phyloP scores from a whole-genome alignment of 1,140 invertebrate genomes.

The Dufourea novaeangliae region DNA sequence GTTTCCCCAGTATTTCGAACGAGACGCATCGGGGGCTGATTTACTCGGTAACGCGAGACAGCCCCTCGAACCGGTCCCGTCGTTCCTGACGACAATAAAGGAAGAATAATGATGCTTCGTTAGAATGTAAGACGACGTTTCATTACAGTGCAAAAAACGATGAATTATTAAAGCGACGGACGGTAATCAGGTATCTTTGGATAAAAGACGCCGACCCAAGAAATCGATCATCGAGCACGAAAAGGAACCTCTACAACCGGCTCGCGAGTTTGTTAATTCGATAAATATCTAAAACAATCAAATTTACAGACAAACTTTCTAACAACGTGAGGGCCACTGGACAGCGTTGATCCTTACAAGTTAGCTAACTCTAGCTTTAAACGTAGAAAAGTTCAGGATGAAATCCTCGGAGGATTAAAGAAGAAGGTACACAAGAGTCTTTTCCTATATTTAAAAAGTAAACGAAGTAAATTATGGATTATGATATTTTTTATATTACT shows the following conservation, averaged over 20 bases:
- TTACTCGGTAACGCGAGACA: constrained; percentile 15
- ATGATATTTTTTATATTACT: no score
- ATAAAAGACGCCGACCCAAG: constrained; percentile 11
- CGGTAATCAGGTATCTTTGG: constrained; percentile 29
- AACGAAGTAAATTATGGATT: no score
- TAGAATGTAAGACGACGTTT: neutral
- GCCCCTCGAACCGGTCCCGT: neutral
- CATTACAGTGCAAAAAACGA: neutral
- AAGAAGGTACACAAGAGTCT: no score
- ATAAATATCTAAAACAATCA: neutral
- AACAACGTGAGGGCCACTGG: neutral
- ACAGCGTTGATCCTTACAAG: neutral
- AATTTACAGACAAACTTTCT: neutral
- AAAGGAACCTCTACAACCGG: neutral
- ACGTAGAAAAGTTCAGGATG: neutral
- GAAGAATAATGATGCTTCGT: constrained; percentile 42
- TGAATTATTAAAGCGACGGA: constrained; percentile 31
- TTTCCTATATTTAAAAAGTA: no score
- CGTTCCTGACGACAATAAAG: constrained; percentile 25
- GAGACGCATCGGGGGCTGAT: neutral
- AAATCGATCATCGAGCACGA: constrained; percentile 32
- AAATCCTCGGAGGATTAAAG: no score
- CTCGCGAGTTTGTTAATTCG: neutral
- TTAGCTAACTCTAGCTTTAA: neutral
- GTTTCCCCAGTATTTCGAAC: neutral